Percentiles rank a stretch among this genome's conserved stretches.
These are phyloP conservation scores for Pseudococcus longispinus DNA, from an alignment of 2,888 invertebrate genomes.

Conservation along the genomic window DNA sequence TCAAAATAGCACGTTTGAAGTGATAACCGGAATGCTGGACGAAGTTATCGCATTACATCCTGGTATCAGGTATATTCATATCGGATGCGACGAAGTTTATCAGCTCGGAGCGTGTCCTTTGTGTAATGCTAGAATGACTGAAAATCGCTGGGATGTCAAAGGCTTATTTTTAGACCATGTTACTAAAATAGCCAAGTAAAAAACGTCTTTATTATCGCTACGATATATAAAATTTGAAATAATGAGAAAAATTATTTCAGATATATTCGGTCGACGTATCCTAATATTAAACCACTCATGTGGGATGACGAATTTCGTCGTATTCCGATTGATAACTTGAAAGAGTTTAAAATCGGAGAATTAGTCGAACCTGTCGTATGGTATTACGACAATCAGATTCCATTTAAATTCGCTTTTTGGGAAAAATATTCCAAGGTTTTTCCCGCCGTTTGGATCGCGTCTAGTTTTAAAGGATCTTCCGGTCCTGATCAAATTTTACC, in stretches of 20 bases:
- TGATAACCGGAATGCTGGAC: conserved; percentile 62
- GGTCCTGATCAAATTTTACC: conserved; percentile 64
- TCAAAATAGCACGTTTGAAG: conserved; percentile 62
- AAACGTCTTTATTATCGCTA: background rate
- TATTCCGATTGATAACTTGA: conserved; percentile 61
- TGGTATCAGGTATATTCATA: conserved; percentile 63
- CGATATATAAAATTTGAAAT: background rate
- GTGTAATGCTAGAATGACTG: conserved; percentile 60
- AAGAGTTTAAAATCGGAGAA: conserved; percentile 63
- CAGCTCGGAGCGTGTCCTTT: conserved; percentile 62
- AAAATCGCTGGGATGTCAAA: background rate
- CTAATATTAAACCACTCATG: conserved; percentile 63
- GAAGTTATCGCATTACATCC: conserved; percentile 62
- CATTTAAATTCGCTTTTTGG: conserved; percentile 59
- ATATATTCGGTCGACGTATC: conserved; percentile 62
- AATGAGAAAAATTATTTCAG: conserved; percentile 14
- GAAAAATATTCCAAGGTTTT: conserved; percentile 63
- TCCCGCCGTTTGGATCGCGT: conserved; percentile 65
- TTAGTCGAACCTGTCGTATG: conserved; percentile 67
- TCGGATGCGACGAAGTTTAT: conserved; percentile 65
- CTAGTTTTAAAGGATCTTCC: conserved; percentile 66
- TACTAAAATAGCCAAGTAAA: conserved; percentile 37
- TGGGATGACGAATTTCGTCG: conserved; percentile 68
- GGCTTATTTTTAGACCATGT: conserved; percentile 43
- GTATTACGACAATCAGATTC: conserved; percentile 64